Conservation (phyloP, 2,888 invertebrate genomes). For the Apomyelois bistriatella region DNA sequence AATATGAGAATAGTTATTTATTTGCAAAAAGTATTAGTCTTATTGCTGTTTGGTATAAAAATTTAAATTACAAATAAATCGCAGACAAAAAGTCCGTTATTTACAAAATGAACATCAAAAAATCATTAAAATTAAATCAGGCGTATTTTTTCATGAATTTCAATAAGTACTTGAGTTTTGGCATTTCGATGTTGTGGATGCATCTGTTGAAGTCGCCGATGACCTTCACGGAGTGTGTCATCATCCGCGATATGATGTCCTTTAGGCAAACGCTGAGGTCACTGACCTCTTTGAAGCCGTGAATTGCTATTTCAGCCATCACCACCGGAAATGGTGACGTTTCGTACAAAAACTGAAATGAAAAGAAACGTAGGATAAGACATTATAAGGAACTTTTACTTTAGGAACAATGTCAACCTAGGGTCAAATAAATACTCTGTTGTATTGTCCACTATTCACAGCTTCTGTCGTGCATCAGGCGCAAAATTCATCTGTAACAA, state of each 20-base stretch:
- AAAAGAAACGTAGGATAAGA: slow-evolving; percentile 3
- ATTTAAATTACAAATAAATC: slow-evolving; percentile 7
- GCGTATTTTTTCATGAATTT: slow-evolving; percentile 77
- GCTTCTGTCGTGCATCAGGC: too few species aligned
- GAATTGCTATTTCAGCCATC: slow-evolving; percentile 72
- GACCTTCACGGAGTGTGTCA: slow-evolving; percentile 74
- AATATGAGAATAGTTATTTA: not conserved
- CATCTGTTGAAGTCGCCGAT: slow-evolving; percentile 74
- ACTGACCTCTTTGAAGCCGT: slow-evolving; percentile 73
- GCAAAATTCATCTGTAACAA: too few species aligned
- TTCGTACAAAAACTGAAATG: slow-evolving; percentile 70
- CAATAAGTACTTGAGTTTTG: slow-evolving; percentile 67
- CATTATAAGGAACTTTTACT: too few species aligned
- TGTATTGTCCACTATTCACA: too few species aligned
- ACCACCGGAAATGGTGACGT: slow-evolving; percentile 74
- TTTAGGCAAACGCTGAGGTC: slow-evolving; percentile 71
- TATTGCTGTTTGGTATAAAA: slow-evolving; percentile 5
- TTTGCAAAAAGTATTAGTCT: slow-evolving; percentile 7
- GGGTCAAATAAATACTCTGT: too few species aligned
- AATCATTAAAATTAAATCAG: slow-evolving; percentile 24
- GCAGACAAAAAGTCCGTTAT: slow-evolving; percentile 9
- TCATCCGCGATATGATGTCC: slow-evolving; percentile 73
- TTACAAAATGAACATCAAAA: slow-evolving; percentile 2
- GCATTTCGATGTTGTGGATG: slow-evolving; percentile 75
- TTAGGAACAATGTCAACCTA: too few species aligned